Base-by-base conservation (phyloP, 2,888 invertebrate genomes). In the Nematopogon swammerdamellus region DNA sequence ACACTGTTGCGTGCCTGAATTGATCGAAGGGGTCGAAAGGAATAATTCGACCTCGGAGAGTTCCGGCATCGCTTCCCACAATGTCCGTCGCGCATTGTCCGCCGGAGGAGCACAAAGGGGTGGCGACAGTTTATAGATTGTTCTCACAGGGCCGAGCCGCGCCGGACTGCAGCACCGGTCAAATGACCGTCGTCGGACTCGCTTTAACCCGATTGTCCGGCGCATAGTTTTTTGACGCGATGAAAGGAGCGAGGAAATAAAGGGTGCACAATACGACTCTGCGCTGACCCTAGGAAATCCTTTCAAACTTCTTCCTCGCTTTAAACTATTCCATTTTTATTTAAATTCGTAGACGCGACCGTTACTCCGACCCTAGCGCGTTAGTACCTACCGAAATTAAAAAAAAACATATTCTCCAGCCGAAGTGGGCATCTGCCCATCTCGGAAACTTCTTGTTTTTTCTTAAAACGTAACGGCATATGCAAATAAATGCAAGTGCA, bases 171-270 rank as follows among this genome's bases (percentile, higher is more conserved):
- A 18, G 55, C 69, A 70, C 75, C 73, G 76, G 76, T 73, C 77
- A 77, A 76, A 77, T 77, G 77, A 71, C 71, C 72, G 73, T 17
- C 72, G 73, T 17, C 72, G 73, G 73, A 42, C 36, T 48, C 48
- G 19, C 61, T 61, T 62, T 63, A 68, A 72, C 71, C 68, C 68
- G 67, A 65, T 36, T 14, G 36, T 14, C 11, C 36, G 36, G 36
- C 36, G 36, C 36, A 36, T 36, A 36, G 36, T 36, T 36, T 36
- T 36, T 36, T 36, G 14, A 36, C 36, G 8, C 25, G 25, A 68
- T 64, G 65, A 62, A 69, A 70, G 64, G 67, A 64, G 63, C 67
- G 58, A 72, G 71, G 76, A 76, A 75, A 73, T 67, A 36, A 36
- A 36, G 36, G 14, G 11, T 14, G n/a, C 3, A 36, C n/a, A 36